Base-by-base conservation (phyloP, 2,797 vertebrate genomes). In the Catamblyrhynchus diadema region DNA sequence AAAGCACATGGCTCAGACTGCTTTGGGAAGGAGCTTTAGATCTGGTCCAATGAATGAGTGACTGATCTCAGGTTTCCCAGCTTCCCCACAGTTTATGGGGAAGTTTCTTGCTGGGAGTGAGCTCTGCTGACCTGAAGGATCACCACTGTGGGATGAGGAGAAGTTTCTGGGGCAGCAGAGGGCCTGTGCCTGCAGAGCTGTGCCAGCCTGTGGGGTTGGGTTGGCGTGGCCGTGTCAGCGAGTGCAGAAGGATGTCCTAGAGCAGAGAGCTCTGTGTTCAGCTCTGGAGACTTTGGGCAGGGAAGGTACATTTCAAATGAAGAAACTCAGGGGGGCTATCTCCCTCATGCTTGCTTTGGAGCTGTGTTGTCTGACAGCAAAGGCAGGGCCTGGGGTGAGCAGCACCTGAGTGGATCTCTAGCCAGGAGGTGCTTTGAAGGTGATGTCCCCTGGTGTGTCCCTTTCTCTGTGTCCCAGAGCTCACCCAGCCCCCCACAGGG, bases 71-170 rank as follows among this genome's bases (percentile, higher is more conserved):
- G 59, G 32, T 73, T 59, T 71, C 42, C 51, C 33, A 37, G 5
- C 42, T 62, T 81, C 27, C 19, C 18, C 17, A 54, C 13, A 24
- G 25, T 42, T 64, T 88, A 25, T 33, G 11, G 20, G 21, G 8
- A 32, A 21, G 59, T 21, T 30, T 24, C 18, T 30, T 73, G 9
- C 60, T 0, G 0, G 2, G 13, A 71, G n/a, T 22, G 56, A 83
- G 67, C 23, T 66, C 57, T 0, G 0, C 14, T 0, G 8, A 27
- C 19, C 1, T 0, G 30, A 62, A 61, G 17, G 51, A 18, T 82
- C 24, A 19, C 30, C 45, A 16, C 37, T 24, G 9, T 12, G 5
- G 30, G 24, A 30, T 13, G 17, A 17, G 74, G 54, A 71, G 25
- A 48, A 73, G 32, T 32, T 9, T 3, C 24, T 0, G 1, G 45